Evolutionary conservation across 37 sponge, comb jelly and placozoan species (phyloP), one percentile per base, ranked within the genome.

Genomic region (Halichondria panicea): DNA sequence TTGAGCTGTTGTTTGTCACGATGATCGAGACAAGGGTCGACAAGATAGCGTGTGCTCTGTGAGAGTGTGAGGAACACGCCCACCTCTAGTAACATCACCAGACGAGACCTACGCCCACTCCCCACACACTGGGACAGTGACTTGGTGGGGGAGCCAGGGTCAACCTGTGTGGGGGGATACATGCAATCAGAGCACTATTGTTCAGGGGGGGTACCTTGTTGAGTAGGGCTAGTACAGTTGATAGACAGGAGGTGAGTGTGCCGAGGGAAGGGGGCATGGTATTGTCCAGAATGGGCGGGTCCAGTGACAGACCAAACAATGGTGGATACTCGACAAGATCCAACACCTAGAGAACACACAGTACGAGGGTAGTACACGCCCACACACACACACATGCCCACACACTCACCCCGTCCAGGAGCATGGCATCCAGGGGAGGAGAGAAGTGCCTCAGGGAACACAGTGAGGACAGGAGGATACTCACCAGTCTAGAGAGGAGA

Each of bases 221-320:
- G 43, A 90, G 33, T 6, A 90, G 66, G 25, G 39, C 61, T 6
- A 75, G 45, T 9, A 76, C 82, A 34, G 75, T 58, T 1, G 80
- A 68, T 37, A 90, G 77, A 25, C 81, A 75, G 25, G 71, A 18
- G 11, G 81, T 84, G 36, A 90, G 73, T 13, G 91, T 80, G 34
- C 48, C 81, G 9, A 90, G 68, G 24, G 81, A 77, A 38, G 86
- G 81, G 22, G 76, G 77, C 36, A 52, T 80, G 65, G 81, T 65
- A 7, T 35, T 31, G 60, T 80, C 77, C 34, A 80, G 39, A 28
- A 74, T 68, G 59, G 90, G 90, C 18, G 74, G 75, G 25, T 65
- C 43, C 62, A 81, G 50, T 0, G 63, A 53, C 7, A 84, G 71
- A 5, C 65, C 8, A 58, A 85, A 81, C 48, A 90, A 58, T 3